phyloP scores from a whole-genome alignment of 2,797 vertebrate genomes.

The Mycteria americana region DNA sequence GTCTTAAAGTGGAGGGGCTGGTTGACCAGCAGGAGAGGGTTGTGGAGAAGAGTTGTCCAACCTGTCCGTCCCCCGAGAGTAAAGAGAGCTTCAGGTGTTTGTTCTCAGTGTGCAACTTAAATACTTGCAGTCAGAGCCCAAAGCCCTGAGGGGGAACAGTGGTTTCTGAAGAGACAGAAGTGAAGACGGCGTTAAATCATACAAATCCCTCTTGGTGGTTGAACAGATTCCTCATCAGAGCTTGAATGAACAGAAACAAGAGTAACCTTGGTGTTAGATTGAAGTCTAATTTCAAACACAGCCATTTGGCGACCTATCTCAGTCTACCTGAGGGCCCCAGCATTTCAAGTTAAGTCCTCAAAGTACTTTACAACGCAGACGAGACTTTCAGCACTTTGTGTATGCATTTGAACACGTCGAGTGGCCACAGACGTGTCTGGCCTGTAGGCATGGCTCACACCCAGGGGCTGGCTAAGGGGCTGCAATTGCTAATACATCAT shows the following conservation, averaged over 20 bases:
- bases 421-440: not conserved
- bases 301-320: rapidly evolving
- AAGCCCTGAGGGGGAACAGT: not conserved
- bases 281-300: not conserved
- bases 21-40: not conserved
- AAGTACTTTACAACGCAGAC: not conserved
- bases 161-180: not conserved
- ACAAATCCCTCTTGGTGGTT: not conserved
- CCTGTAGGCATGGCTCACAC: not conserved
- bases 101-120: not conserved
- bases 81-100: not conserved
- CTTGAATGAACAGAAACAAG: not conserved
- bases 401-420: rapidly evolving
- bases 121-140: not conserved
- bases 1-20: not conserved
- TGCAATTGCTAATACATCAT: not conserved
- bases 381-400: rapidly evolving
- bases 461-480: not conserved
- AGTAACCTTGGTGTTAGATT: not conserved
- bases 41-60: not conserved
- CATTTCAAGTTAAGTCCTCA: not conserved
- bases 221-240: constrained; percentile 6
- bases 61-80: not conserved
- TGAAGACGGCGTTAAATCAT: not conserved
- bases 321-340: not conserved